These are phyloP conservation scores for Rugalucina vietnamica DNA, from an alignment of 2,888 invertebrate species.

Conservation along the genomic window DNA sequence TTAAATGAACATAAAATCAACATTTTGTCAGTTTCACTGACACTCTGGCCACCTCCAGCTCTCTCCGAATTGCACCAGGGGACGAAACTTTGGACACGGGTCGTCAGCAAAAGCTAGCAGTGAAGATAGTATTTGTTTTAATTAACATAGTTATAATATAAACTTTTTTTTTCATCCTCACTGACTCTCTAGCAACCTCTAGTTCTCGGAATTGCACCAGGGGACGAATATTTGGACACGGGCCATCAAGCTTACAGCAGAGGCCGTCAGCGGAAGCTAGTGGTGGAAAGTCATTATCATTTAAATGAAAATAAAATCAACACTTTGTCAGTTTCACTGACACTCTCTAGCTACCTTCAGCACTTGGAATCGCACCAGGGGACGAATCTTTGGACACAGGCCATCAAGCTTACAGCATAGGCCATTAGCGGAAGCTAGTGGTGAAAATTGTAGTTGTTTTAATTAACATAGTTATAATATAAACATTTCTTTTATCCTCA, in stretches of 20 bases:
- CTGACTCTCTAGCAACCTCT: constrained; percentile 96
- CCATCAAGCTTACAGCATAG: constrained; percentile 96
- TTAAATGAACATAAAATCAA: too few relatives aligned
- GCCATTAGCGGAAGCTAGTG: constrained; percentile 97
- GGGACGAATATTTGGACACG: constrained; percentile 94
- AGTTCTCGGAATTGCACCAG: constrained; percentile 99
- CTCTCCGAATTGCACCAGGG: constrained; percentile 96
- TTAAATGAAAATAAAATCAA: too few relatives aligned
- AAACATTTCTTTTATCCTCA: too few relatives aligned
- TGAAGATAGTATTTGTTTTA: too few relatives aligned
- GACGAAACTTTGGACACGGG: constrained; percentile 94
- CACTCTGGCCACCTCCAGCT: neutral
- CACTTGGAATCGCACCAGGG: constrained; percentile 99
- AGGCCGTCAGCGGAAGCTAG: constrained; percentile 97
- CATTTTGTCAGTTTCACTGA: neutral
- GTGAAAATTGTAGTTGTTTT: too few relatives aligned
- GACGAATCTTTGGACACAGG: constrained; percentile 94
- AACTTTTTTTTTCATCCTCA: constrained; percentile 94
- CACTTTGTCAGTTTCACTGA: too few relatives aligned
- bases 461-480: too few relatives aligned
- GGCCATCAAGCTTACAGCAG: constrained; percentile 96
- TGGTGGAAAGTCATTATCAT: too few relatives aligned
- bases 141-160: too few relatives aligned
- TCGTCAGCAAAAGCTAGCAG: constrained; percentile 95
- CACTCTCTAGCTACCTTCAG: constrained; percentile 98